Percentiles rank a stretch among this genome's conserved stretches.
phyloP scores from a whole-genome alignment of 1,140 invertebrate genomes.

The Leptinotarsa defecta region DNA sequence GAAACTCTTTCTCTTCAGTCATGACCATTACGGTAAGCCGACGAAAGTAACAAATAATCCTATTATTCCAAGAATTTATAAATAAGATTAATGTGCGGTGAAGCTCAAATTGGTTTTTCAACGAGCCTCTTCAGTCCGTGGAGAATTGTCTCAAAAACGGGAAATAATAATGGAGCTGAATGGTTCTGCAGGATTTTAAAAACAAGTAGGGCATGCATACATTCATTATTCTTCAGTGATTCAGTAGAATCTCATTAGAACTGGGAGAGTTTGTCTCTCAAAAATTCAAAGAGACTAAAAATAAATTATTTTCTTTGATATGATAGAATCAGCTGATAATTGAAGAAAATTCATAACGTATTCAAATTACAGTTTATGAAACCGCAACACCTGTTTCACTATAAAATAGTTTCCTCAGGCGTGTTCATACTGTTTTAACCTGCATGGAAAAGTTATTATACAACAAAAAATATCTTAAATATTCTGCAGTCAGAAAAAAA shows the following conservation, averaged over 20 bases:
- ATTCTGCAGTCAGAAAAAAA: too few relatives aligned
- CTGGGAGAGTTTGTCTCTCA: background rate
- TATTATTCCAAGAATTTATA: constrained; percentile 6
- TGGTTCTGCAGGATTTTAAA: background rate
- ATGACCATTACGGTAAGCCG: constrained; percentile 2
- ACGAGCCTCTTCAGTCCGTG: background rate
- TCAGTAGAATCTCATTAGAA: background rate
- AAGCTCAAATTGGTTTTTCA: constrained; percentile 8
- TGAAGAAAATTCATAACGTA: too few relatives aligned
- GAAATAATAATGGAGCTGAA: constrained; percentile 4
- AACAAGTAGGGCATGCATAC: constrained; percentile 7
- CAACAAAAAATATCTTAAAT: too few relatives aligned
- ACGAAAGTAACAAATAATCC: background rate
- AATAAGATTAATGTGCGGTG: constrained; percentile 8
- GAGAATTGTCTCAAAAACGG: constrained; percentile 8
- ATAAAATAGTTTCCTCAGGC: too few relatives aligned
- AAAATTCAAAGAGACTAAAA: background rate
- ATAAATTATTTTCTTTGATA: background rate
- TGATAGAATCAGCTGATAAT: too few relatives aligned
- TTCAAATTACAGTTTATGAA: too few relatives aligned
- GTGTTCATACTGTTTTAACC: too few relatives aligned
- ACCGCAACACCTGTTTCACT: too few relatives aligned
- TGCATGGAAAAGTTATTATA: too few relatives aligned
- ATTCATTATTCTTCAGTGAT: background rate
- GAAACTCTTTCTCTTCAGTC: background rate